Evolutionary conservation across 2,113 vertebrate species (phyloP).

Genomic region (Myotis lucifugus): DNA sequence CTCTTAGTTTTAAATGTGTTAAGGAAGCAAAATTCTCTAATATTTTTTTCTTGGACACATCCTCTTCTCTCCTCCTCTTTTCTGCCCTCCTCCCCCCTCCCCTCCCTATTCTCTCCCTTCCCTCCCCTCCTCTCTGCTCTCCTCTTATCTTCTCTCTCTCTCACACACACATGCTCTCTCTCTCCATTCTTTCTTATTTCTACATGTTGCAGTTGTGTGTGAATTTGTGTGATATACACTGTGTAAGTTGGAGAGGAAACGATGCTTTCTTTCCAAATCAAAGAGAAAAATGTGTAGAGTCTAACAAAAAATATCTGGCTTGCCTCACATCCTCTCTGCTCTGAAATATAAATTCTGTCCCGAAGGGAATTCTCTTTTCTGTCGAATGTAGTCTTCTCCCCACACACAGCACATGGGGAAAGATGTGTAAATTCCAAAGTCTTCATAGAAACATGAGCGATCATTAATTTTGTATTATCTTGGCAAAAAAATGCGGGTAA

Average conservation of each 20-base stretch:
- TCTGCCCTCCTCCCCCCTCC: no score
- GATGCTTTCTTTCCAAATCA: slow-evolving; percentile 67
- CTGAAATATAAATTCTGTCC: slow-evolving; percentile 68
- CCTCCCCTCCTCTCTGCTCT: no score
- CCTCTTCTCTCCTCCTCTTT: no score
- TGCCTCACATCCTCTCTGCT: slow-evolving; percentile 54
- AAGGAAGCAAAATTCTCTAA: neutral
- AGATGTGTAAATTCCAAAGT: slow-evolving; percentile 36
- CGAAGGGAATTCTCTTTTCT: slow-evolving; percentile 78
- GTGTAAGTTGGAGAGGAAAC: slow-evolving; percentile 67
- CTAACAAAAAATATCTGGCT: slow-evolving; percentile 74
- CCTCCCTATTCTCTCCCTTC: no score
- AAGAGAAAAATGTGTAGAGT: slow-evolving; percentile 74
- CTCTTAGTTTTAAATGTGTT: neutral
- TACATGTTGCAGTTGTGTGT: neutral
- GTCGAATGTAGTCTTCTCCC: slow-evolving; percentile 58
- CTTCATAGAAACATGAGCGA: slow-evolving; percentile 59
- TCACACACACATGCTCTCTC: neutral
- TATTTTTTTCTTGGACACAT: neutral
- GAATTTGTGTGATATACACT: slow-evolving; percentile 66
- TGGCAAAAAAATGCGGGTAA: slow-evolving; percentile 51
- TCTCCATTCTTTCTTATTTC: neutral
- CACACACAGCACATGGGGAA: slow-evolving; percentile 34
- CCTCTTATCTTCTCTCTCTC: no score
- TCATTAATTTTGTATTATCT: slow-evolving; percentile 70